phyloP scores from a whole-genome alignment of 1,140 invertebrate genomes.

The Sycophila sp. region DNA sequence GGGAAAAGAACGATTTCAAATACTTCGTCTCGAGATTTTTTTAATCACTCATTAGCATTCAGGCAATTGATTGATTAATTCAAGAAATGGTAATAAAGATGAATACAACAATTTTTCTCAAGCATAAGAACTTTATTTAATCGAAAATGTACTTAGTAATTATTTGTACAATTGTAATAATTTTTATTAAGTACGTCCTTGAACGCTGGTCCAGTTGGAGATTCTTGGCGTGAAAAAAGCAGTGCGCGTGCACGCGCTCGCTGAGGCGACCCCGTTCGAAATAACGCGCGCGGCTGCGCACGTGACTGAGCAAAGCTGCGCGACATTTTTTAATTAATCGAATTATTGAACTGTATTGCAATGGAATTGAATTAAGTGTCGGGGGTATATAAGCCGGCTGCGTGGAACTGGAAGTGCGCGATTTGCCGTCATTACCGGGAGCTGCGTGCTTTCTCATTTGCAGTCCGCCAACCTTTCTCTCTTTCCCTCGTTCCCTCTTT shows the following conservation, averaged over 20 bases:
- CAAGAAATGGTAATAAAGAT: too few relatives aligned
- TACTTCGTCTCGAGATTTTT: too few relatives aligned
- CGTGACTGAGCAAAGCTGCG: conserved; percentile 44
- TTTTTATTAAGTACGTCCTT: too few relatives aligned
- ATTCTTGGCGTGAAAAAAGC: not conserved
- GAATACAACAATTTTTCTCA: too few relatives aligned
- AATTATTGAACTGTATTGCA: conserved; percentile 66
- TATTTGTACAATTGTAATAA: too few relatives aligned
- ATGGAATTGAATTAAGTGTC: conserved; percentile 64
- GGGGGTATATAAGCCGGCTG: conserved; percentile 36
- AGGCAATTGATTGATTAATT: too few relatives aligned
- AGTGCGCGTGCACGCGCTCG: not conserved
- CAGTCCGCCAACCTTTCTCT: not conserved
- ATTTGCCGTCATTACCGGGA: conserved; percentile 56
- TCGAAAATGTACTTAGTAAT: too few relatives aligned
- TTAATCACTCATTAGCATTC: too few relatives aligned
- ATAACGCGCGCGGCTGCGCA: not conserved
- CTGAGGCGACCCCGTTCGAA: not conserved
- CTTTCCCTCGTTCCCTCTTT: not conserved
- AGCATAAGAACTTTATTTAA: too few relatives aligned
- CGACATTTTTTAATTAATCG: conserved; percentile 63
- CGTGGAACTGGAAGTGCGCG: conserved; percentile 53
- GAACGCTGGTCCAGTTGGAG: too few relatives aligned
- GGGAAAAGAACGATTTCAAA: too few relatives aligned
- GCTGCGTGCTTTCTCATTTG: conserved; percentile 28